Evolutionary conservation across 2,797 vertebrate genomes (phyloP).

Genomic region (Tadarida brasiliensis): DNA sequence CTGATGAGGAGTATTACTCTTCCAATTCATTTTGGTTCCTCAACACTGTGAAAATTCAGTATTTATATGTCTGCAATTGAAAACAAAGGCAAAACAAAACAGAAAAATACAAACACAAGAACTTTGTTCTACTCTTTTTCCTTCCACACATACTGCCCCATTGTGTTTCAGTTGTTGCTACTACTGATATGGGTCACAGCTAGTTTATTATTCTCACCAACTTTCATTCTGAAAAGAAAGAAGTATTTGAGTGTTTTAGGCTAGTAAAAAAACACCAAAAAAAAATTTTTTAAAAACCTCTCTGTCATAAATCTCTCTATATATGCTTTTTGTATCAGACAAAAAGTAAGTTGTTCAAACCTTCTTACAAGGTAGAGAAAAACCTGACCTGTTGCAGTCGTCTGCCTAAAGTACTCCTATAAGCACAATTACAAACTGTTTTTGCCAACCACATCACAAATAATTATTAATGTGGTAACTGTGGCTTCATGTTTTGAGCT

Average conservation of each 20-base stretch:
- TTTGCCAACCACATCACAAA: conserved; percentile 73
- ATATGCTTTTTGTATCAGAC: background rate
- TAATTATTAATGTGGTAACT: conserved; percentile 69
- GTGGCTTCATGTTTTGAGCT: conserved; percentile 61
- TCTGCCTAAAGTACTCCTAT: conserved; percentile 48
- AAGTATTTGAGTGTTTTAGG: background rate
- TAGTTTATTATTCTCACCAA: conserved; percentile 11
- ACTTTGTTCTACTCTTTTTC: background rate
- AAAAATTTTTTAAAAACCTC: background rate
- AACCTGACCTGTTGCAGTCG: conserved; percentile 2
- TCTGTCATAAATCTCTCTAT: conserved; percentile 33
- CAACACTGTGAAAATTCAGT: background rate
- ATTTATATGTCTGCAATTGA: conserved; percentile 47
- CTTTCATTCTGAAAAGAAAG: conserved; percentile 9
- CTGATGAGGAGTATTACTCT: background rate
- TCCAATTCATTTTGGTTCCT: conserved; percentile 20
- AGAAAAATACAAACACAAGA: conserved; percentile 43
- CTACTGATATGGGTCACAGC: background rate
- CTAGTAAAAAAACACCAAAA: background rate
- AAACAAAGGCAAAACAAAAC: conserved; percentile 39
- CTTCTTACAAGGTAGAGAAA: conserved; percentile 46
- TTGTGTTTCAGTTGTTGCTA: background rate
- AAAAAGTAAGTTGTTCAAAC: conserved; percentile 16
- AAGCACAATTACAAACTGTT: conserved; percentile 65
- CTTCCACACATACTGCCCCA: background rate